These are phyloP conservation scores for Calameuta filiformis DNA, from an alignment of 2,888 invertebrate genomes.

Conservation along the genomic window DNA sequence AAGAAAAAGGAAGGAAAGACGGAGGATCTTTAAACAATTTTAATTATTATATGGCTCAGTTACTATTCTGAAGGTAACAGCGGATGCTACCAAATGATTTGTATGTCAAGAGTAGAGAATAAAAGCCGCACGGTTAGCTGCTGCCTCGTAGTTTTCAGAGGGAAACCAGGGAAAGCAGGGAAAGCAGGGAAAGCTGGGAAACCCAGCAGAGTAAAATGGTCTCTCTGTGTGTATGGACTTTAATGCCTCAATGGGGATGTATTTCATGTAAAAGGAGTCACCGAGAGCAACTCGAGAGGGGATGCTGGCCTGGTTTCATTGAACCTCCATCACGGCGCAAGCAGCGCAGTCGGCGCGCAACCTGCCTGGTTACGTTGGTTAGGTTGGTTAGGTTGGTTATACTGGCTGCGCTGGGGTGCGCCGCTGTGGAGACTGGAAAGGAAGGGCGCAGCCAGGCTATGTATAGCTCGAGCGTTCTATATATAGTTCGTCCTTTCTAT, in stretches of 20 bases:
- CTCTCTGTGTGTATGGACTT: too few relatives aligned
- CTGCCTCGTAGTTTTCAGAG: too few relatives aligned
- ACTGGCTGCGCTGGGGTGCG: constrained; percentile 25
- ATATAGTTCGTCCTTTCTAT: constrained; percentile 62
- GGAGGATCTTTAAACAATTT: too few relatives aligned
- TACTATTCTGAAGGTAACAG: too few relatives aligned
- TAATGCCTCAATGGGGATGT: constrained; percentile 32
- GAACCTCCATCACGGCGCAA: constrained; percentile 46
- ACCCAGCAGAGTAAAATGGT: too few relatives aligned
- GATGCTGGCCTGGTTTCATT: constrained; percentile 60
- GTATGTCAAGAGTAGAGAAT: too few relatives aligned
- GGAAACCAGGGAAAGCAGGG: neutral
- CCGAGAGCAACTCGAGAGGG: constrained; percentile 28
- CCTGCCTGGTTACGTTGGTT: neutral
- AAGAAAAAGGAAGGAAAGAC: too few relatives aligned
- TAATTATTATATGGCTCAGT: too few relatives aligned
- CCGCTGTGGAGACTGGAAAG: constrained; percentile 33
- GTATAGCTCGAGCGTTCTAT: constrained; percentile 61
- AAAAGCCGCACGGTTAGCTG: too few relatives aligned
- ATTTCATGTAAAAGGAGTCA: constrained; percentile 45
- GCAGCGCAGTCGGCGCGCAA: constrained; percentile 12
- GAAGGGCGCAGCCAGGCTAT: constrained; percentile 46
- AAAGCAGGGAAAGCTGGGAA: neutral
- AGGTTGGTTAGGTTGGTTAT: too few relatives aligned
- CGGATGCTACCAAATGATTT: too few relatives aligned